A percentile compares a stretch with the other conserved stretches of the same genome.
These are phyloP conservation scores for Hippoglossus stenolepis DNA, from an alignment of 2,113 vertebrate genomes.

Conservation along the genomic window DNA sequence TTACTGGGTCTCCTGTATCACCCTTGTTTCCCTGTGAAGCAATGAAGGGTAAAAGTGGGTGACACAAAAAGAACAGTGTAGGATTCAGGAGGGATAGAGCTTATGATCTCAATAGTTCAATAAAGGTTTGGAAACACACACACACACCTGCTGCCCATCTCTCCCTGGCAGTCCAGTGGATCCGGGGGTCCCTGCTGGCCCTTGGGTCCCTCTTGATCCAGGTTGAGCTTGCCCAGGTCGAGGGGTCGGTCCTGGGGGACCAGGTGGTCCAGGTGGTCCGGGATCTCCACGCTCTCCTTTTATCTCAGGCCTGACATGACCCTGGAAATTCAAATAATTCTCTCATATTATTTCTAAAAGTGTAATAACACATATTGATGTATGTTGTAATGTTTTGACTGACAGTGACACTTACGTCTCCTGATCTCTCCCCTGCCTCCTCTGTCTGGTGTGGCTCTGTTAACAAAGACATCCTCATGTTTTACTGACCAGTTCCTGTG, in stretches of 20 bases:
- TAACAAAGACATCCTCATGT: constrained; percentile 17
- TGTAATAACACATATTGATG: not conserved
- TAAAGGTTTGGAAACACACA: not conserved
- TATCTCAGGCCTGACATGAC: constrained; percentile 24
- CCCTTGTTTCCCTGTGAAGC: constrained; percentile 77
- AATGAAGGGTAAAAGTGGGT: not conserved
- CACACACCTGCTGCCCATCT: constrained; percentile 72
- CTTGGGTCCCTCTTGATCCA: constrained; percentile 68
- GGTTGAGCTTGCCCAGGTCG: constrained; percentile 43
- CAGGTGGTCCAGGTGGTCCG: constrained; percentile 73
- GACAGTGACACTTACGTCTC: constrained; percentile 55
- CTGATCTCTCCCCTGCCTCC: constrained; percentile 56
- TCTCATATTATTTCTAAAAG: not conserved
- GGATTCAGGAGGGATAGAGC: not conserved
- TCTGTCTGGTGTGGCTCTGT: constrained; percentile 62
- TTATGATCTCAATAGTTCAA: not conserved
- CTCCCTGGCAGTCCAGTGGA: constrained; percentile 66
- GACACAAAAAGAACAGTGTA: not conserved
- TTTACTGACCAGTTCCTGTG: not conserved
- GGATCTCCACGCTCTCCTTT: constrained; percentile 81
- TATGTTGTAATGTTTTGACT: not conserved
- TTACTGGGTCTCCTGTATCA: constrained; percentile 76
- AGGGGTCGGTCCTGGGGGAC: constrained; percentile 60
- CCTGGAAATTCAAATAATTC: constrained; percentile 40
- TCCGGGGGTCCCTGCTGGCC: constrained; percentile 69